Base-by-base conservation (phyloP, 2,797 vertebrate genomes). In the Rhinophrynus dorsalis region DNA sequence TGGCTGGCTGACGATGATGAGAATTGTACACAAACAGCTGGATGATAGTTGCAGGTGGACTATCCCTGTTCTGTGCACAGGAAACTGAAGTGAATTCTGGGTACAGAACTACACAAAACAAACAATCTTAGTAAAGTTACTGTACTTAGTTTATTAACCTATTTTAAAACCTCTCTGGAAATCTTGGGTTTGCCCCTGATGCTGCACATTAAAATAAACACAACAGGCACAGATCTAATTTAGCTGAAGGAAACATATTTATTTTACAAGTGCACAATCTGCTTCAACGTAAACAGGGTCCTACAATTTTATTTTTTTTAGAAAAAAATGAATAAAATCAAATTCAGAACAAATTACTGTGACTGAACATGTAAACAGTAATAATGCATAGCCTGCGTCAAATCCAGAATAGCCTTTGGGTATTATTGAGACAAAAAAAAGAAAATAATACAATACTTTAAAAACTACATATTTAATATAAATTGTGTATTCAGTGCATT, bases 401-500 rank as follows among this genome's bases (percentile, higher is more conserved):
- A 54, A 24, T 66, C 51, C 57, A 59, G 48, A 52, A 66, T 30
- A 42, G n/a, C 47, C 29, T 45, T 48, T 33, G 37, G 37, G 29
- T 27, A n/a, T n/a, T n/a, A n/a, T 32, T 44, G 1, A 11, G 47
- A 48, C 17, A 65, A 9, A 62, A 45, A 24, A 33, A 42, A 45
- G 20, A 33, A 32, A 44, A 40, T 13, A 29, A 66, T 42, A 52
- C 18, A 52, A 51, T 23, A 27, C 40, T 48, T 72, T 11, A 80
- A 93, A 94, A 95, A 94, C 89, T 91, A 92, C 90, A 93, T 90
- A 90, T 92, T 93, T 18, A 90, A 93, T 98, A 98, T 93, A 98
- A 98, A 97, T 91, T 89, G 94, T 97, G 96, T 92, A 96, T 97
- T 98, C 88, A 93, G 95, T 98, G 95, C 94, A 93, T 96, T 89